Conservation (phyloP, 1,140 invertebrate genomes). For the Eumaeus atala region DNA sequence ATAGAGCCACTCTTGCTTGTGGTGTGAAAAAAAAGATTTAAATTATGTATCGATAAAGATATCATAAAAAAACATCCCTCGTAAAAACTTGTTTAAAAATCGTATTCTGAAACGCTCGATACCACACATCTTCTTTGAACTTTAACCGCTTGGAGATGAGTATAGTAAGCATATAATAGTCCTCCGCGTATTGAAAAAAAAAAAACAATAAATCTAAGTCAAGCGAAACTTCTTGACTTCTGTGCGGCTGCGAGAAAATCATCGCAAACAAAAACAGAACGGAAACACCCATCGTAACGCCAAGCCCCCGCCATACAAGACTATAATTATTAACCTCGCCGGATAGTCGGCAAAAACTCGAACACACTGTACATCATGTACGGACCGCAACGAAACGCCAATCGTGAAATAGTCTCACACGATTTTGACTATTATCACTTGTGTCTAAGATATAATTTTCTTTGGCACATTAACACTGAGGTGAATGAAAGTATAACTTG, state of each 20-base stretch:
- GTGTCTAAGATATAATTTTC: slow-evolving; percentile 12
- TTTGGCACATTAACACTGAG: slow-evolving; percentile 13
- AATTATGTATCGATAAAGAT: too few relatives aligned
- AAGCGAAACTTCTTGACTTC: slow-evolving; percentile 38
- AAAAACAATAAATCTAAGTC: slow-evolving; percentile 16
- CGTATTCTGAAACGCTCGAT: too few relatives aligned
- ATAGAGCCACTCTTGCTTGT: too few relatives aligned
- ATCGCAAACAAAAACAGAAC: slow-evolving; percentile 37
- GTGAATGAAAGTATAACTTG: slow-evolving; percentile 40
- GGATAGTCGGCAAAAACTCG: slow-evolving; percentile 57
- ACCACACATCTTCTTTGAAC: too few relatives aligned
- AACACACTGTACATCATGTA: slow-evolving; percentile 32
- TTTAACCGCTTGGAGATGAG: too few relatives aligned
- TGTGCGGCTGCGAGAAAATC: slow-evolving; percentile 36
- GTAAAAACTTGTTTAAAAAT: too few relatives aligned
- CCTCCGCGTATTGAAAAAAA: too few relatives aligned
- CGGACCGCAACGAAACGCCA: slow-evolving; percentile 13
- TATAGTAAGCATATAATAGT: too few relatives aligned
- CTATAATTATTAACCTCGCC: slow-evolving; percentile 52
- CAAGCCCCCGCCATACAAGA: slow-evolving; percentile 33
- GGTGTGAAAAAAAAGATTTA: too few relatives aligned
- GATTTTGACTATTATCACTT: slow-evolving; percentile 7
- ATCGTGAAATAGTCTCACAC: slow-evolving; percentile 9
- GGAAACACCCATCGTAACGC: slow-evolving; percentile 46
- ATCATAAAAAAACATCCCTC: too few relatives aligned